Conservation (phyloP, 1,140 invertebrate genomes). For the Ceratoteleas bidentatus region DNA sequence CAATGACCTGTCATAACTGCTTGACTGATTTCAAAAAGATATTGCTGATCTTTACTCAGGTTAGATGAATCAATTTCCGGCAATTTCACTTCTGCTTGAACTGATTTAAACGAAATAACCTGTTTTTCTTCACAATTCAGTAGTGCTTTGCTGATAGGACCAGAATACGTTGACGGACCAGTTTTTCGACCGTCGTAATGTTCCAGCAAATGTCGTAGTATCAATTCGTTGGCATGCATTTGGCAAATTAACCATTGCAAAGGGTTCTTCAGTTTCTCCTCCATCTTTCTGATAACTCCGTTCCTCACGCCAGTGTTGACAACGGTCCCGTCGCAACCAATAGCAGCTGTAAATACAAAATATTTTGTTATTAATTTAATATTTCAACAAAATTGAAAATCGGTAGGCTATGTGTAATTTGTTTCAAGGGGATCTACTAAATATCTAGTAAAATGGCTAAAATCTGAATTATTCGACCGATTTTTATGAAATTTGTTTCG, state of each 20-base stretch:
- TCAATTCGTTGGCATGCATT: conserved; percentile 4
- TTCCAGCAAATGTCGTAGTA: neutral
- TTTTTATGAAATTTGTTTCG: too few relatives aligned
- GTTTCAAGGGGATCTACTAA: neutral
- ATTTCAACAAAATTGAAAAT: conserved; percentile 5
- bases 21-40: conserved; percentile 2
- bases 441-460: too few relatives aligned
- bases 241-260: conserved; percentile 1
- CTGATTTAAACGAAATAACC: conserved; percentile 2
- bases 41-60: conserved; percentile 7
- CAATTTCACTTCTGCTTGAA: neutral
- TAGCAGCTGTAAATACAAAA: neutral
- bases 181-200: conserved; percentile 2
- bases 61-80: neutral
- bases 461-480: too few relatives aligned
- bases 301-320: conserved; percentile 1
- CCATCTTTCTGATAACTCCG: neutral
- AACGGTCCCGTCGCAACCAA: conserved; percentile 1
- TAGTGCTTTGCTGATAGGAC: neutral
- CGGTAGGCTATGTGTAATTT: neutral
- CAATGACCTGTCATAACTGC: conserved; percentile 2
- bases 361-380: conserved; percentile 7
- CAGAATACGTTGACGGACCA: conserved; percentile 1
- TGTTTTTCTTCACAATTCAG: conserved; percentile 1
- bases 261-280: neutral